These are phyloP conservation scores for Diaperis boleti DNA, from an alignment of 2,888 invertebrate species.

Conservation along the genomic window DNA sequence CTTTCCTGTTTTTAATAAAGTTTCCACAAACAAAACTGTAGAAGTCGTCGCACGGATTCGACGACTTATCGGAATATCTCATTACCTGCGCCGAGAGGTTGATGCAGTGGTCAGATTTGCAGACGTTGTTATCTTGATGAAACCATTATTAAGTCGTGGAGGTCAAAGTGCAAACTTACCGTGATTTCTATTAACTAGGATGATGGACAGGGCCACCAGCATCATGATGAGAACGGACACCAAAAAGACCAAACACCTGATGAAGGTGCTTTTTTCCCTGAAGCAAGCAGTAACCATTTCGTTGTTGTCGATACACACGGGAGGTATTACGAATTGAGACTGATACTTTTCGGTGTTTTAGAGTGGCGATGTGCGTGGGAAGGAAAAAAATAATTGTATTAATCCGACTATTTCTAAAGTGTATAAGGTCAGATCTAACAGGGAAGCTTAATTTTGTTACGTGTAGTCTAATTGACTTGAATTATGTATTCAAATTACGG, in stretches of 20 bases:
- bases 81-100: conserved; percentile 33
- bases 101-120: conserved; percentile 34
- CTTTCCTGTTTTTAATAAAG: conserved; percentile 28
- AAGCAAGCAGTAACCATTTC: conserved; percentile 28
- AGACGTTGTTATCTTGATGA: conserved; percentile 26
- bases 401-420: conserved; percentile 26
- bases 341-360: conserved; percentile 30
- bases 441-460: conserved; percentile 1
- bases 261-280: conserved; percentile 25
- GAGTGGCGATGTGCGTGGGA: conserved; percentile 19
- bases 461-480: conserved; percentile 2
- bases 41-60: conserved; percentile 81
- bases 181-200: conserved; percentile 8
- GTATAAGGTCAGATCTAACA: conserved; percentile 24
- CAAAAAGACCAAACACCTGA: conserved; percentile 29
- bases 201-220: conserved; percentile 29
- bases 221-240: conserved; percentile 28
- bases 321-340: conserved; percentile 24
- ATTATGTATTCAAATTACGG: conserved; percentile 5
- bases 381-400: conserved; percentile 36
- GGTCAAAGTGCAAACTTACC: conserved; percentile 11
- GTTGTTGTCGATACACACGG: conserved; percentile 1
- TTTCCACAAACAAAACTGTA: conserved; percentile 78
- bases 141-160: neutral
- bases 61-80: conserved; percentile 19